These are phyloP conservation scores for Cherax quadricarinatus DNA, from an alignment of 1,140 invertebrate genomes.

Conservation along the genomic window DNA sequence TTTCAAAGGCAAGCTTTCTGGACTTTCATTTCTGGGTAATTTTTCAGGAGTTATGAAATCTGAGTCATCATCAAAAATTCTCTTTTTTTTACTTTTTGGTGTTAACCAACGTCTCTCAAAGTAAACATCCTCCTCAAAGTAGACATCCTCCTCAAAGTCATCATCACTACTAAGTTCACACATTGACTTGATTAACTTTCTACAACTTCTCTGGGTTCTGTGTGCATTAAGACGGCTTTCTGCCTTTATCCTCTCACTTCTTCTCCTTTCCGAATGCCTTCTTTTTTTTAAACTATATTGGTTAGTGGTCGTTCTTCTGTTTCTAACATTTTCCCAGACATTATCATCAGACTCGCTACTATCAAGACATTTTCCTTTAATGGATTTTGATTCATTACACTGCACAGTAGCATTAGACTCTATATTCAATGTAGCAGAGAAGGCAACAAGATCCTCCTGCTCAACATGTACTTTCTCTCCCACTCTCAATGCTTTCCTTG, in stretches of 20 bases:
- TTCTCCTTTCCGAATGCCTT: background rate
- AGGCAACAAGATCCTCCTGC: background rate
- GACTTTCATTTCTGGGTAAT: background rate
- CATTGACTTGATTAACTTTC: constrained; percentile 21
- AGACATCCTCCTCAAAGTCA: background rate
- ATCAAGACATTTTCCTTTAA: background rate
- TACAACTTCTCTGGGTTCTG: constrained; percentile 22
- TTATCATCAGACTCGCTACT: background rate
- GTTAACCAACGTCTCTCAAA: background rate
- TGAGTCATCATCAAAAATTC: constrained; percentile 53
- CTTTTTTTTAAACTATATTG: background rate
- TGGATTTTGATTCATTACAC: background rate
- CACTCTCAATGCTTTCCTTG: too few relatives aligned
- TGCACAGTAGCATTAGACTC: background rate
- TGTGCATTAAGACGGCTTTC: background rate
- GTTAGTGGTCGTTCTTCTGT: background rate
- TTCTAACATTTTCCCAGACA: constrained; percentile 32
- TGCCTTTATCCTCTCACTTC: background rate
- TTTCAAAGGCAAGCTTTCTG: constrained; percentile 24
- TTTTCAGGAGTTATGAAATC: constrained; percentile 51
- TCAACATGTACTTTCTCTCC: background rate
- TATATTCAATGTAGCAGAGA: background rate
- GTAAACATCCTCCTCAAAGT: background rate
- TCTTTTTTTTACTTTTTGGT: constrained; percentile 15
- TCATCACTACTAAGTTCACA: constrained; percentile 50